Percentiles rank a stretch among this genome's conserved stretches.
Evolutionary conservation across 1,140 invertebrate species (phyloP).

Genomic region (Pollicipes pollicipes): DNA sequence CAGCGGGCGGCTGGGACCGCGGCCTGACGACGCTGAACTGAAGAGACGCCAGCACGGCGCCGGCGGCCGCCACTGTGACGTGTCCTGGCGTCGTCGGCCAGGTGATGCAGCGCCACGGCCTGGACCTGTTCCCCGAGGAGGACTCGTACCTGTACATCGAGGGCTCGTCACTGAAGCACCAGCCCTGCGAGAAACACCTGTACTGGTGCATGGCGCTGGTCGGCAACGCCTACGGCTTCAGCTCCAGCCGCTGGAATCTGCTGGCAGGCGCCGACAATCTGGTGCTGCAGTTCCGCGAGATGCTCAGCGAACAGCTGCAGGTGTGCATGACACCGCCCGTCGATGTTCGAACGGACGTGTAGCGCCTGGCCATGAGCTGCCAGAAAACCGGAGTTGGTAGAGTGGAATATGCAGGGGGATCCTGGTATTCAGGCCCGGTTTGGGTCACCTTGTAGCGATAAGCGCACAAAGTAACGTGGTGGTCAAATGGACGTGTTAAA

Average conservation of each 20-base stretch:
- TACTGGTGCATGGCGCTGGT: slow-evolving; percentile 64
- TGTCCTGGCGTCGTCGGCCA: no score
- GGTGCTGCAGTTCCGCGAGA: slow-evolving; percentile 40
- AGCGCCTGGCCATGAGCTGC: slow-evolving; percentile 25
- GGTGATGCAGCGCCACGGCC: slow-evolving; percentile 29
- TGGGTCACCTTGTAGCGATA: no score
- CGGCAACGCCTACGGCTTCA: slow-evolving; percentile 54
- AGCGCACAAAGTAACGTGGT: no score
- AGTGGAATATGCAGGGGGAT: slow-evolving; percentile 13
- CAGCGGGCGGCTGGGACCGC: no score
- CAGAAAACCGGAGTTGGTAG: slow-evolving; percentile 14
- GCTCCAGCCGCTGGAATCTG: slow-evolving; percentile 76
- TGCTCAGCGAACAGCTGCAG: slow-evolving; percentile 13
- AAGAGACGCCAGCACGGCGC: no score
- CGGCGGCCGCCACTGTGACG: no score
- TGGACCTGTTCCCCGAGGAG: slow-evolving; percentile 72
- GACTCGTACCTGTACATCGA: slow-evolving; percentile 70
- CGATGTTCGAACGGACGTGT: not conserved
- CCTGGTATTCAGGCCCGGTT: no score
- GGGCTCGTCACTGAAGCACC: slow-evolving; percentile 49
- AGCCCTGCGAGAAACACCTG: slow-evolving; percentile 52
- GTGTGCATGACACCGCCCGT: not conserved
- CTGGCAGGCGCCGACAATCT: slow-evolving; percentile 42
- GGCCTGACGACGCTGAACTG: no score
- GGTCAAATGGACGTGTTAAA: no score